Base-by-base conservation (phyloP, 2,113 vertebrate species). In the Proteles cristata region DNA sequence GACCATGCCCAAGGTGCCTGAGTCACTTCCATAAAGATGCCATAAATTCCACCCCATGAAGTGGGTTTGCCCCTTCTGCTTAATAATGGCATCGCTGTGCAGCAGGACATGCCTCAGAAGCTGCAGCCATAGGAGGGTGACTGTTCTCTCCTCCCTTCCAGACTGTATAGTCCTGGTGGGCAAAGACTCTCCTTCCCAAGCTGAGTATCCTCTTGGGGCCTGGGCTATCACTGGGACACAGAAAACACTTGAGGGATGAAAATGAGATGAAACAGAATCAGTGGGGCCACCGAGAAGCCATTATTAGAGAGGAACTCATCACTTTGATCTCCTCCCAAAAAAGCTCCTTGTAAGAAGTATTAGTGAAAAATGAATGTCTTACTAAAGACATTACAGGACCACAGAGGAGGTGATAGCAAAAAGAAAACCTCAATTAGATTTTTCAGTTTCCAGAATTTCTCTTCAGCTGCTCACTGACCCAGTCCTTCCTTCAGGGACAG, bases 131-230 rank as follows among this genome's bases (percentile, higher is more conserved):
- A 2, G 39, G 2, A 2, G 4, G 8, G 17, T 12, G 2, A 12
- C 1, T 1, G 26, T 23, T 11, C 5, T 11, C 48, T 35, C 6
- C 68, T 25, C 1, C n/a, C 7, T 0, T 10, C 5, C 23, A 50
- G 50, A 55, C 73, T 12, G 1, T 4, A 7, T 8, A 35, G 1
- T 28, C 21, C 1, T 5, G 5, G 7, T 11, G 9, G n/a, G 1
- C 26, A 84, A 33, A 45, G 65, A 23, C 6, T 86, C 16, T 28
- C 61, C 10, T 31, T 4, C 28, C 39, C 5, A 9, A 7, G n/a
- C 50, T 39, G 17, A 48, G 61, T 4, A 48, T 55, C 35, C 45
- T 43, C 43, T 28, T 1, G 53, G 73, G 2, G 16, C n/a, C 10
- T 11, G 12, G 48, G 23, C 8, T 19, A 19, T 7, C 7, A 7